Evolutionary conservation across 2,888 invertebrate species (phyloP), one percentile per base, ranked within the genome.

Genomic region (Amphipoea oculea): DNA sequence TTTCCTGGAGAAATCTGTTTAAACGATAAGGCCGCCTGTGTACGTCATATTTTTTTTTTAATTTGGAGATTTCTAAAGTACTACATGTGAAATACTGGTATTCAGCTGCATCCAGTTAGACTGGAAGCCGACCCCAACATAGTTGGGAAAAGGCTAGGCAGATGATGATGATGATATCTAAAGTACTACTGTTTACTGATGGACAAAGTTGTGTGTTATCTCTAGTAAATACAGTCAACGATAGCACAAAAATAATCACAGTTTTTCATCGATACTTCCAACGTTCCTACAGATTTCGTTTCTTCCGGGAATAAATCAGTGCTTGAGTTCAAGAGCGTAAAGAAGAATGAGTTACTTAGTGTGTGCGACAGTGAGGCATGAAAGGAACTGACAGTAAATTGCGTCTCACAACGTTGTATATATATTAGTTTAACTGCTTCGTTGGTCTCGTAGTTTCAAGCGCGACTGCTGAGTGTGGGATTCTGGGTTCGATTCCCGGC

Each of bases 271-370:
- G 17, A 54, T 17, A 54, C 6, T 74, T 75, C 3, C 7, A 20
- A 20, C 2, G n/a, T 45, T 40, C 17, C 6, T 20, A 79, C 12
- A n/a, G 23, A 71, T 57, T 76, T 72, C 0, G 29, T 81, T 79
- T 60, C 9, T 60, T 42, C 20, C 3, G 17, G 9, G 11, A 73
- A 81, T 79, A 45, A 81, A 70, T 57, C 12, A 3, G 17, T 54
- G 67, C 40, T 40, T 5, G 40, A 40, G 40, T 36, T 57, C 17
- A 51, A 20, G n/a, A 36, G 14, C 66, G 40, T 72, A 40, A 23
- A 36, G 6, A 14, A 17, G 12, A 68, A 62, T 29, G 23, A 51
- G 17, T n/a, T 42, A 42, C 17, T 12, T 57, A 42, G 42, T 42
- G 20, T 63, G 29, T 40, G 29, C 36, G 67, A 54, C 23, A 67